Base-by-base conservation (phyloP, 2,888 invertebrate species). In the Pachycephus smyrnensis region DNA sequence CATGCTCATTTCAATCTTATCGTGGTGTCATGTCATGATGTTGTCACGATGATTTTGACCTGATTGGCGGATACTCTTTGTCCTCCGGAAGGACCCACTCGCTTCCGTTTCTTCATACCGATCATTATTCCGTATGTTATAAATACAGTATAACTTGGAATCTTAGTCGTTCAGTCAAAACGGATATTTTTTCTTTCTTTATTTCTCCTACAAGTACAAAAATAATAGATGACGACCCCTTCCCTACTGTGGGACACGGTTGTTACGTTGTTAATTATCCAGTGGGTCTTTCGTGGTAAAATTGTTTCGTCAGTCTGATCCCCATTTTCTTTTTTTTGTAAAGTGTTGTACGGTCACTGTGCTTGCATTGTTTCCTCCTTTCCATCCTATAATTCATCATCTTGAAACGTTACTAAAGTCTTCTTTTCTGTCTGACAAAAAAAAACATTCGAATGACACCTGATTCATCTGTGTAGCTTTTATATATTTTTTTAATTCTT, bases 341-440 rank as follows among this genome's bases (percentile, higher is more conserved):
- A 32, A 76, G 31, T 31, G 32, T 75, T n/a, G 40, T 40, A 40
- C 75, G 12, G 69, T 71, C 74, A 75, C 69, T 33, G n/a, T 69
- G 31, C 33, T 15, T 32, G 73, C 69, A 69, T 69, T 55, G 37
- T 37, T 32, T 73, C 37, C 35, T 74, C 55, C 55, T 55, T 55
- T 23, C 23, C 55, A 23, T 23, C 55, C 55, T 23, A 55, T 55
- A 3, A 55, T 55, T 55, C 55, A 9, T 55, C 55, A 55, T 55
- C 23, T 55, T 55, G 23, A 55, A 23, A 74, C n/a, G 12, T 36
- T 74, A 31, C 36, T 30, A 11, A 74, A 74, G 12, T 74, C 37
- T 33, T 3, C 15, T 32, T 30, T 74, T 33, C 37, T 74, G 1
- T 15, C 69, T 76, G 76, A 74, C 80, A 83, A 79, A 80, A 69